Evolutionary conservation across 64 coral and sea anemone genomes (phyloP).

Genomic region (Porites lutea): DNA sequence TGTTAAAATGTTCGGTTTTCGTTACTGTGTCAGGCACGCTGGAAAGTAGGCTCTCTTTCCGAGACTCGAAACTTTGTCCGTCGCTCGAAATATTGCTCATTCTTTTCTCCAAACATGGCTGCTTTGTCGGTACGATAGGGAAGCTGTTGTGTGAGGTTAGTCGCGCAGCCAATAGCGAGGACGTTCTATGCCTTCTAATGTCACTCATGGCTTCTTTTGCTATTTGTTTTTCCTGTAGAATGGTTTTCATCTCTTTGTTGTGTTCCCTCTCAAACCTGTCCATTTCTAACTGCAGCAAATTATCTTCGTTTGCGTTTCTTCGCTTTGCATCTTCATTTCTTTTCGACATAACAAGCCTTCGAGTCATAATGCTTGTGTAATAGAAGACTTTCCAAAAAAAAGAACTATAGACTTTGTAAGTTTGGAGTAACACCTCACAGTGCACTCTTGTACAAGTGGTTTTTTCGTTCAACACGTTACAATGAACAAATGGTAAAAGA

Average conservation of each 20-base stretch:
- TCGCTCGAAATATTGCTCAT: background rate
- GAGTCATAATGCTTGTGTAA: background rate
- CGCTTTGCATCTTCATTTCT: constrained; percentile 78
- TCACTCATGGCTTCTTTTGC: constrained; percentile 54
- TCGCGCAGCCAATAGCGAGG: background rate
- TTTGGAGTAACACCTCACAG: background rate
- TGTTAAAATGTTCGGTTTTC: background rate
- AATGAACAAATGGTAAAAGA: too few relatives aligned
- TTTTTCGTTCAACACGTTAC: too few relatives aligned
- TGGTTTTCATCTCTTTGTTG: constrained; percentile 69
- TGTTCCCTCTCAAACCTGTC: constrained; percentile 65
- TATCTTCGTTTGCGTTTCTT: constrained; percentile 66
- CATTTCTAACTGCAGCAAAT: constrained; percentile 73
- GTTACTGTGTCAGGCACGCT: background rate
- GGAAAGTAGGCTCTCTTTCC: background rate
- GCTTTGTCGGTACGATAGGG: background rate
- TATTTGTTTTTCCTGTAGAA: constrained; percentile 51
- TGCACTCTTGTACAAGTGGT: too few relatives aligned
- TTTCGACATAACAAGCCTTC: constrained; percentile 26
- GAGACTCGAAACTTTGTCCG: background rate
- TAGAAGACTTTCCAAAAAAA: background rate
- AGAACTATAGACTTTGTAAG: background rate
- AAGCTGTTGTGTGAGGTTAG: background rate
- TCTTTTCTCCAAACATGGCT: background rate
- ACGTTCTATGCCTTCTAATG: constrained; percentile 8